Evolutionary conservation across 1,140 invertebrate genomes (phyloP).

Genomic region (Drosophila albomicans): DNA sequence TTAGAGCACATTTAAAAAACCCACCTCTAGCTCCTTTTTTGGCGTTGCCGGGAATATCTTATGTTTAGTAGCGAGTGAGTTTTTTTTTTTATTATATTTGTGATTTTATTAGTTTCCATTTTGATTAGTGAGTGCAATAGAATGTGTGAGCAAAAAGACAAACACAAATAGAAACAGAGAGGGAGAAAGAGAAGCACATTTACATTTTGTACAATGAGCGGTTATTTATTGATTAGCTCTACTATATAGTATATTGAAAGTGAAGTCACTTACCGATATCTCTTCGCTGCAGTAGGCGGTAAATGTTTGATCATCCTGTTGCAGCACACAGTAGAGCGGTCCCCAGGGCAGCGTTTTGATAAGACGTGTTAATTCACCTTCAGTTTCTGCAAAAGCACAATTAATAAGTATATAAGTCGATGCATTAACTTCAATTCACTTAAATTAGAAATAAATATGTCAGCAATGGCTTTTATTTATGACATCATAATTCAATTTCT

Average conservation of each 20-base stretch:
- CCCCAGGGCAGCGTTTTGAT: conserved; percentile 89
- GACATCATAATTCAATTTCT: neutral
- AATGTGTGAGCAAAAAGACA: conserved; percentile 34
- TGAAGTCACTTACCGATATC: conserved; percentile 88
- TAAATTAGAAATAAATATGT: no score
- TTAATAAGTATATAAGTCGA: neutral
- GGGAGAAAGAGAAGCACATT: conserved; percentile 42
- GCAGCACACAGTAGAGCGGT: conserved; percentile 94
- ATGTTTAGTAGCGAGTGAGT: conserved; percentile 55
- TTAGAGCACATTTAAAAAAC: conserved; percentile 40
- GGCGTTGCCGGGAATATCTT: conserved; percentile 84
- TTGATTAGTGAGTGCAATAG: conserved; percentile 54
- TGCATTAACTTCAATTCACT: no score
- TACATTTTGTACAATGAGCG: conserved; percentile 45
- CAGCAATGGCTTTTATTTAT: neutral
- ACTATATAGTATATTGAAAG: neutral
- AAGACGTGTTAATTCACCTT: conserved; percentile 74
- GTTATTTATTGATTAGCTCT: neutral
- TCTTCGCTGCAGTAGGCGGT: conserved; percentile 95
- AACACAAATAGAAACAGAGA: conserved; percentile 4
- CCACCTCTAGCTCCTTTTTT: conserved; percentile 84
- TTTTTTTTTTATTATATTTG: conserved; percentile 8
- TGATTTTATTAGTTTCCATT: conserved; percentile 17
- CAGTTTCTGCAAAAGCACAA: conserved; percentile 70
- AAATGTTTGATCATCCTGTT: conserved; percentile 93